Conservation (phyloP, 2,113 vertebrate genomes). For the Taurulus bubalis region DNA sequence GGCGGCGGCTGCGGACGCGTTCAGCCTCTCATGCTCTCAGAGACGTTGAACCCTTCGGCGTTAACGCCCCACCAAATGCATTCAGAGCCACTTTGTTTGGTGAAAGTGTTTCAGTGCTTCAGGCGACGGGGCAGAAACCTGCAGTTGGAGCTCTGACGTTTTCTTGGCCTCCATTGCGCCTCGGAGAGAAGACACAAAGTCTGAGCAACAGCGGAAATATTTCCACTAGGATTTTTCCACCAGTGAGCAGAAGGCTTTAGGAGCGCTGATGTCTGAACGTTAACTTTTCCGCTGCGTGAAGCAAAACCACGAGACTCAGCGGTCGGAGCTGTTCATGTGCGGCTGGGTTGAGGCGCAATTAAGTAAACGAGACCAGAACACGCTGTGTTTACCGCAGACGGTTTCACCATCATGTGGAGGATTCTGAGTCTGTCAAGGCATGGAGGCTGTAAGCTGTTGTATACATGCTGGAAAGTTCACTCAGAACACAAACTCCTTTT, state of each 20-base stretch:
- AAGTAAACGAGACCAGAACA: conserved; percentile 36
- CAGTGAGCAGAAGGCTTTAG: conserved; percentile 49
- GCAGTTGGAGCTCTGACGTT: conserved; percentile 35
- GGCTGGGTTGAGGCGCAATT: conserved; percentile 36
- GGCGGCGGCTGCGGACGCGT: no score
- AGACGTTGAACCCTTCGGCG: no score
- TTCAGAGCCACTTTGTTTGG: background rate
- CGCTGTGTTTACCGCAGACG: conserved; percentile 18
- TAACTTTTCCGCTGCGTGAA: conserved; percentile 68
- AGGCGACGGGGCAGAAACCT: conserved; percentile 37
- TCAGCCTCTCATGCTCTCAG: no score
- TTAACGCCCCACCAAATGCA: no score
- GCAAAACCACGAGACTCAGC: conserved; percentile 56
- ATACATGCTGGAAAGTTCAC: no score
- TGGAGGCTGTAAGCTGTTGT: no score
- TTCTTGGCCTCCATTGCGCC: conserved; percentile 40
- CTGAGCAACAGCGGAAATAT: conserved; percentile 46
- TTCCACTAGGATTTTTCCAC: conserved; percentile 65
- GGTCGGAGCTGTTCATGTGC: conserved; percentile 37
- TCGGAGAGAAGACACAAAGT: conserved; percentile 29
- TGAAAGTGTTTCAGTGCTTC: conserved; percentile 32
- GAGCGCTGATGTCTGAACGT: conserved; percentile 34
- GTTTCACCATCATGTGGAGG: background rate
- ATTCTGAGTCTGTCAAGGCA: no score
- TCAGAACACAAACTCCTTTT: no score